These are phyloP conservation scores for Pipa parva DNA, from an alignment of 2,113 vertebrate species.

Conservation along the genomic window DNA sequence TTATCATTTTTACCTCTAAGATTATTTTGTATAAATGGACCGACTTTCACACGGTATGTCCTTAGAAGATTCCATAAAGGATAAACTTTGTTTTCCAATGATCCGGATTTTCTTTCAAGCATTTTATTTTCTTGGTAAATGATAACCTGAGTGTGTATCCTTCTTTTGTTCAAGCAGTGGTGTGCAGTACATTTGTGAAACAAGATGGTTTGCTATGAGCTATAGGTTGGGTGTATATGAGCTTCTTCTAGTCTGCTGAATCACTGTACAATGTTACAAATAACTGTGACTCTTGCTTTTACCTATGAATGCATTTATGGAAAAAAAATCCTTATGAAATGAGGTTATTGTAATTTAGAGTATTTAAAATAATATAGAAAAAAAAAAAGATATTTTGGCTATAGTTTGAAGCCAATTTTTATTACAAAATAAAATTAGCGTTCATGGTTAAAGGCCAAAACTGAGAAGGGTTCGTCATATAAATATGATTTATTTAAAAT, in stretches of 20 bases:
- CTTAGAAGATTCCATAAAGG: constrained; percentile 67
- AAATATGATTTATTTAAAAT: too few relatives aligned
- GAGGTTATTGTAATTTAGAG: too few relatives aligned
- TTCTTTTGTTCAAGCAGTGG: constrained; percentile 47
- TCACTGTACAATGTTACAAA: too few relatives aligned
- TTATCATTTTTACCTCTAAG: constrained; percentile 57
- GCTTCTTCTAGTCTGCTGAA: not conserved
- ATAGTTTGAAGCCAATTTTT: too few relatives aligned
- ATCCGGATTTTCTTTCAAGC: constrained; percentile 57
- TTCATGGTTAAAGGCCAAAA: too few relatives aligned
- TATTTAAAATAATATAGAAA: too few relatives aligned
- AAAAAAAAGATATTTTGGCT: too few relatives aligned
- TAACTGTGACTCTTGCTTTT: too few relatives aligned
- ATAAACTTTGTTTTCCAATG: constrained; percentile 58
- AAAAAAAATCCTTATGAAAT: too few relatives aligned
- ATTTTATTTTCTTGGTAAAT: constrained; percentile 51
- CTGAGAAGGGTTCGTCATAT: too few relatives aligned
- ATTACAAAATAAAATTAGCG: too few relatives aligned
- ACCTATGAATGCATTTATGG: too few relatives aligned
- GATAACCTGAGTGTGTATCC: constrained; percentile 49
- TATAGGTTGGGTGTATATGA: constrained; percentile 16
- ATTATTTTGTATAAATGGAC: constrained; percentile 52
- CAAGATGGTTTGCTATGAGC: constrained; percentile 38
- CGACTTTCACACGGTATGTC: constrained; percentile 64
- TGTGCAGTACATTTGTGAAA: constrained; percentile 51